These are phyloP conservation scores for Theonella swinhoei DNA, from an alignment of 37 sponge, comb jelly and placozoan species.

Conservation along the genomic window DNA sequence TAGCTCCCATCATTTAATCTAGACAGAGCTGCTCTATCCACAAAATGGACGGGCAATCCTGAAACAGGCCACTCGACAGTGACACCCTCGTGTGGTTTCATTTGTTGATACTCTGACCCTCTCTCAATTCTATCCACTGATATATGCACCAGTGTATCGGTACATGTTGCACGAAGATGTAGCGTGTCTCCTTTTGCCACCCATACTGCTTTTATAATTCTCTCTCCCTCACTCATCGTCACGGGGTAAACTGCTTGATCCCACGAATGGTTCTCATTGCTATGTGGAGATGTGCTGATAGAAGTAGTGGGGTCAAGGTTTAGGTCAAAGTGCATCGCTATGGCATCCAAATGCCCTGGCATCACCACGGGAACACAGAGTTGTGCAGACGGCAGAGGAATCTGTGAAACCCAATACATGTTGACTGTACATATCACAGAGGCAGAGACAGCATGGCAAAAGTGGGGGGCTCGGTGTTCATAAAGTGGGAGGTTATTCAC, in stretches of 20 bases:
- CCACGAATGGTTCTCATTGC: slow-evolving; percentile 52
- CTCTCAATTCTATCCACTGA: slow-evolving; percentile 4
- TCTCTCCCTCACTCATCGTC: not conserved
- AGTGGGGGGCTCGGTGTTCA: too few relatives aligned
- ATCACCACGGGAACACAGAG: slow-evolving; percentile 7
- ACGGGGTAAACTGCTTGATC: slow-evolving; percentile 80
- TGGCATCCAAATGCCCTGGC: slow-evolving; percentile 51
- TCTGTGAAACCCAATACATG: slow-evolving; percentile 33
- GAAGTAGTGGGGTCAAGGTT: slow-evolving; percentile 40
- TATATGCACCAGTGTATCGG: slow-evolving; percentile 48
- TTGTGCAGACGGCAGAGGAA: slow-evolving; percentile 38
- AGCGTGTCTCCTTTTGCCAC: slow-evolving; percentile 41
- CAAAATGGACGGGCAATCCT: slow-evolving; percentile 8
- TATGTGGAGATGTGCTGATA: slow-evolving; percentile 51
- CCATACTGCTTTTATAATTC: not conserved
- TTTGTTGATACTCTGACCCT: not conserved
- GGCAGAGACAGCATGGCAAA: too few relatives aligned
- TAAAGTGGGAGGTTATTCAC: too few relatives aligned
- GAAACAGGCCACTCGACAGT: not conserved
- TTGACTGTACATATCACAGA: too few relatives aligned
- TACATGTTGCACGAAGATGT: slow-evolving; percentile 38
- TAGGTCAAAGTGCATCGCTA: slow-evolving; percentile 67
- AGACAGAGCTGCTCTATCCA: slow-evolving; percentile 48
- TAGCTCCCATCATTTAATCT: slow-evolving; percentile 51
- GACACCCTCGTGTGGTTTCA: not conserved